Percentiles rank a stretch among this genome's conserved stretches.
Evolutionary conservation across 2,113 vertebrate species (phyloP).

Genomic region (Aythya baeri): DNA sequence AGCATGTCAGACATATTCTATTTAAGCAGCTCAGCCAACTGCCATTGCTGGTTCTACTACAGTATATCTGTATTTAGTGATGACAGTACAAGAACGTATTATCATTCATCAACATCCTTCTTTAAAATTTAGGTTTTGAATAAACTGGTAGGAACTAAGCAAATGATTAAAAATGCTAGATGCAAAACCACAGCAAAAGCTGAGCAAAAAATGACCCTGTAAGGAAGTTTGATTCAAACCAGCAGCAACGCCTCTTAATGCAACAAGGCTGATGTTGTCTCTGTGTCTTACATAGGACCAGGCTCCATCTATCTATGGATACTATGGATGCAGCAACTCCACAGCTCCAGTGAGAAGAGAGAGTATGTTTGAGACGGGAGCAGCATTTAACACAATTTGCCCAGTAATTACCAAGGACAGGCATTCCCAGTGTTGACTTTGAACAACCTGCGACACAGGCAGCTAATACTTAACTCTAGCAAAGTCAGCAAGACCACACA

Average conservation of each 20-base stretch:
- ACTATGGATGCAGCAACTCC: neutral
- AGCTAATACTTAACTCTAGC: neutral
- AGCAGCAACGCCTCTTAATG: neutral
- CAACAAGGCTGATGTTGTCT: neutral
- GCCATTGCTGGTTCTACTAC: neutral
- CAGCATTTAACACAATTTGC: neutral
- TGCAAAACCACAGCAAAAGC: neutral
- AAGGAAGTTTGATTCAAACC: neutral
- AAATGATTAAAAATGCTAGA: neutral
- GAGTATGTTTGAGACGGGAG: neutral
- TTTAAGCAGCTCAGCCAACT: neutral
- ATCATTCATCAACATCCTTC: neutral
- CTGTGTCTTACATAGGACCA: neutral
- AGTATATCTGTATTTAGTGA: neutral
- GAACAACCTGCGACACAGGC: neutral
- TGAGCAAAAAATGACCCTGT: neutral
- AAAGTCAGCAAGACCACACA: neutral
- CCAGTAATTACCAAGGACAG: neutral
- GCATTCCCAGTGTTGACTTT: neutral
- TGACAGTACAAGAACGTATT: neutral
- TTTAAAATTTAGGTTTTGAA: neutral
- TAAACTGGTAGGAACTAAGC: neutral
- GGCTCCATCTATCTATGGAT: neutral
- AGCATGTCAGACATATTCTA: neutral
- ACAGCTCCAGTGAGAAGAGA: neutral